A percentile compares a stretch with the other conserved stretches of the same genome.
These are phyloP conservation scores for Nomada hirtipes DNA, from an alignment of 2,888 invertebrate genomes.

Conservation along the genomic window DNA sequence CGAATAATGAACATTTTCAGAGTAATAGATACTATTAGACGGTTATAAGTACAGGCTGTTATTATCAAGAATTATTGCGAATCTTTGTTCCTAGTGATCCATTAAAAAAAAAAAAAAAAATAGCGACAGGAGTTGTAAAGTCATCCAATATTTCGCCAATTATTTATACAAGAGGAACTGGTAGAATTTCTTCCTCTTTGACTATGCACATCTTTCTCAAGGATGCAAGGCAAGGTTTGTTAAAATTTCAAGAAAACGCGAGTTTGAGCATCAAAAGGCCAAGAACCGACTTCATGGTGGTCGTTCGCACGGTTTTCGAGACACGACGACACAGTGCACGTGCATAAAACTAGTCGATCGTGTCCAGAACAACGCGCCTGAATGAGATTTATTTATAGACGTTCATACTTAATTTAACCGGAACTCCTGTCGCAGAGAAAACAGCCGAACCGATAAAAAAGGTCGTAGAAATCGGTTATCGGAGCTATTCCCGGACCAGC, in stretches of 20 bases:
- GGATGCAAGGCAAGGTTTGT: not conserved
- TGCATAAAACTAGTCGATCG: conserved; percentile 35
- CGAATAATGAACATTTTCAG: too few species aligned
- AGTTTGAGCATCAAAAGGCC: not conserved
- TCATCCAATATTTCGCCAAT: not conserved
- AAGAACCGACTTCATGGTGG: not conserved
- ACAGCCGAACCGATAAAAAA: conserved; percentile 33
- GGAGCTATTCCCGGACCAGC: conserved; percentile 26
- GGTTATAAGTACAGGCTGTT: too few species aligned
- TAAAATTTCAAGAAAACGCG: conserved; percentile 12
- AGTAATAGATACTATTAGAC: too few species aligned
- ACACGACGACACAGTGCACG: conserved; percentile 23
- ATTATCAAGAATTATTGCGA: too few species aligned
- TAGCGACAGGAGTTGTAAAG: too few species aligned
- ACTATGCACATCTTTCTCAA: too few species aligned
- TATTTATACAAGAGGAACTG: not conserved
- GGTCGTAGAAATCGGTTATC: conserved; percentile 49
- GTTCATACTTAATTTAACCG: conserved; percentile 59
- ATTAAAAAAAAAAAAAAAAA: too few species aligned
- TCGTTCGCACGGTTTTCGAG: not conserved
- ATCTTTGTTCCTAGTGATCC: too few species aligned
- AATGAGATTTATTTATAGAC: conserved; percentile 47
- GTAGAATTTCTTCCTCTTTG: not conserved
- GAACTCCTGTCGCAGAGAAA: conserved; percentile 24
- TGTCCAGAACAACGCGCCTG: not conserved